A percentile compares a stretch with the other conserved stretches of the same genome.
phyloP scores from a whole-genome alignment of 2,797 vertebrate genomes.

The Chelidonichthys spinosus region DNA sequence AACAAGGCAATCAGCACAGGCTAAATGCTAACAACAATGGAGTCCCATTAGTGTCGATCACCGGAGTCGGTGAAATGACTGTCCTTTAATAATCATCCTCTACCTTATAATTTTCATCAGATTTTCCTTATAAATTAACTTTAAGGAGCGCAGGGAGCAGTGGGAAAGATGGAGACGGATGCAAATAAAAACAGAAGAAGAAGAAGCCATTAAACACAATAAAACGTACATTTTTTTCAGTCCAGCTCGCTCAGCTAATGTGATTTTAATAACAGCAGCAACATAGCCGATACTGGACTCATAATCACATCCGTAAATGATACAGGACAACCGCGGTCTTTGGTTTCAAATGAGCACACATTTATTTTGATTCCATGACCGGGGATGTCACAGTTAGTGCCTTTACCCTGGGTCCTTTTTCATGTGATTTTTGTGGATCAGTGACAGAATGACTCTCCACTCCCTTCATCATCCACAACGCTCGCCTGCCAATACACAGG shows the following conservation, averaged over 20 bases:
- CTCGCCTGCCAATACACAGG: conserved; percentile 73
- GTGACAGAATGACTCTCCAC: conserved; percentile 74
- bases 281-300: conserved; percentile 38
- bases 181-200: conserved; percentile 30
- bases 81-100: conserved; percentile 54
- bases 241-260: conserved; percentile 34
- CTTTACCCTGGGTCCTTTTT: conserved; percentile 65
- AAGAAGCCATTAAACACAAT: neutral
- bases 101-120: conserved; percentile 60
- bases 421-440: conserved; percentile 74
- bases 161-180: conserved; percentile 7
- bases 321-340: conserved; percentile 42
- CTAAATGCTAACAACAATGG: conserved; percentile 77
- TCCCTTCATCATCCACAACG: conserved; percentile 73
- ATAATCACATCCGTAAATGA: conserved; percentile 57
- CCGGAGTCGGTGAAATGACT: conserved; percentile 66
- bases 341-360: conserved; percentile 46
- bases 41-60: conserved; percentile 79
- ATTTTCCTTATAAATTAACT: conserved; percentile 49
- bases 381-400: conserved; percentile 56
- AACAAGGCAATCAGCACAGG: conserved; percentile 75
- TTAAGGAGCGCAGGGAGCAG: neutral
- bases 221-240: neutral
- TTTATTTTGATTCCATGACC: conserved; percentile 53
- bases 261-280: conserved; percentile 55